Base-by-base conservation (phyloP, 1,140 invertebrate genomes). In the Drosophila burlai region DNA sequence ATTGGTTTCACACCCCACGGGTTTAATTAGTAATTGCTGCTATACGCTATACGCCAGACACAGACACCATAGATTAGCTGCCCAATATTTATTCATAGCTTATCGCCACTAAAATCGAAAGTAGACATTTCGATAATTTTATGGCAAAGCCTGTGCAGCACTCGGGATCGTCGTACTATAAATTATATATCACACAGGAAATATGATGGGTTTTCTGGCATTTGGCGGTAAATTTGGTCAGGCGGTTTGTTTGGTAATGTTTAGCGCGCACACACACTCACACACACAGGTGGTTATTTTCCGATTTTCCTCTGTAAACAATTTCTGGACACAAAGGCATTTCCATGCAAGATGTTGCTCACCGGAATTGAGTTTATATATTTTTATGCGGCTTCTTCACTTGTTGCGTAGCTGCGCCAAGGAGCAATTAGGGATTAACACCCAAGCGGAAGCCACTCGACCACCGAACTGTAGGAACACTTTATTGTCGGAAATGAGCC, bases 1-100 rank as follows among this genome's bases (percentile, higher is more conserved):
- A 59, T 45, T 72, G 42, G 54, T 43, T 72, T 73, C 54, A 26
- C 67, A 72, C 69, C 54, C 54, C 69, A 40, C 29, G 29, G n/a
- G 45, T 43, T 73, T 73, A 59, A 60, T 72, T 72, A 71, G 21
- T 60, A 50, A 69, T 58, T 59, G 36, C 52, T 38, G 36, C 34
- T 24, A 47, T 55, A 26, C 24, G 2, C 21, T 24, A n/a, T n/a
- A 26, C 5, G 21, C 26, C 40, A 3, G 26, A 6, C 43, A 69
- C 64, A 73, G 24, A 38, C 40, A 38, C 63, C 67, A 38, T 38
- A 55, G 63, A 71, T 71, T 71, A 71, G 40, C n/a, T 24, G 34
- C 11, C 64, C 54, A 18, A 38, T 68, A 29, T 49, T 29, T 49
- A 55, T 47, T 46, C 38, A 67, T 47, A 40, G 49, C 67, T 67